Evolutionary conservation across 2,113 vertebrate species (phyloP).

Genomic region (Notothenia coriiceps): DNA sequence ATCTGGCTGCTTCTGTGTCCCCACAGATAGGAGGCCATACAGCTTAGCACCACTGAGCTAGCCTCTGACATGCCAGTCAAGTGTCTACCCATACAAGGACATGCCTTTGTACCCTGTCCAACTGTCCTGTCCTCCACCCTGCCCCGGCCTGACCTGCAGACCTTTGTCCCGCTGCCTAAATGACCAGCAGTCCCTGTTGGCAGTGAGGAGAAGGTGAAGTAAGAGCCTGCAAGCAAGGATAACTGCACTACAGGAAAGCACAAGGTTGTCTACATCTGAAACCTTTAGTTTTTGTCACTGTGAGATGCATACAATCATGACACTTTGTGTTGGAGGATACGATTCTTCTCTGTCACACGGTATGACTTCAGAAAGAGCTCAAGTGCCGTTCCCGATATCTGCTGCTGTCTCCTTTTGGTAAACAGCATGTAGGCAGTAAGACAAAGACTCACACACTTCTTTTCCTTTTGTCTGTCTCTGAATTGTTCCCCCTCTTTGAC

Average conservation of each 20-base stretch:
- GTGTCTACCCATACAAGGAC: constrained; percentile 81
- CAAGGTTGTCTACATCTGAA: constrained; percentile 33
- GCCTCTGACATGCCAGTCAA: constrained; percentile 77
- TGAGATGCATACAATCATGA: constrained; percentile 44
- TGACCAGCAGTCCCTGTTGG: constrained; percentile 40
- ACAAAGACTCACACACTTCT: constrained; percentile 62
- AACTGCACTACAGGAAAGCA: constrained; percentile 27
- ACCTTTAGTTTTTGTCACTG: constrained; percentile 47
- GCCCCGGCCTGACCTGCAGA: constrained; percentile 41
- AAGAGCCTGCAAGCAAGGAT: constrained; percentile 35
- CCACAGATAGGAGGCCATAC: constrained; percentile 70
- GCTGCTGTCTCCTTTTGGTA: constrained; percentile 55
- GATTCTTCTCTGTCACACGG: constrained; percentile 53
- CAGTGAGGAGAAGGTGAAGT: constrained; percentile 26
- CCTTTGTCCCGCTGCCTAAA: constrained; percentile 55
- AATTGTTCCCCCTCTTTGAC: constrained; percentile 57
- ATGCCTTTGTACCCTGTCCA: constrained; percentile 70
- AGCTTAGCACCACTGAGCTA: constrained; percentile 64
- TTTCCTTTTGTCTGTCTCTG: constrained; percentile 46
- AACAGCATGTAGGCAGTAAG: constrained; percentile 60
- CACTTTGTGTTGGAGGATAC: constrained; percentile 48
- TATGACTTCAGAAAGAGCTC: constrained; percentile 50
- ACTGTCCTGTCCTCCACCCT: constrained; percentile 58
- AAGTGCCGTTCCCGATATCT: constrained; percentile 53
- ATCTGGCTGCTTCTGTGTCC: constrained; percentile 60